Base-by-base conservation (phyloP, 2,113 vertebrate genomes). In the Hemicordylus capensis region DNA sequence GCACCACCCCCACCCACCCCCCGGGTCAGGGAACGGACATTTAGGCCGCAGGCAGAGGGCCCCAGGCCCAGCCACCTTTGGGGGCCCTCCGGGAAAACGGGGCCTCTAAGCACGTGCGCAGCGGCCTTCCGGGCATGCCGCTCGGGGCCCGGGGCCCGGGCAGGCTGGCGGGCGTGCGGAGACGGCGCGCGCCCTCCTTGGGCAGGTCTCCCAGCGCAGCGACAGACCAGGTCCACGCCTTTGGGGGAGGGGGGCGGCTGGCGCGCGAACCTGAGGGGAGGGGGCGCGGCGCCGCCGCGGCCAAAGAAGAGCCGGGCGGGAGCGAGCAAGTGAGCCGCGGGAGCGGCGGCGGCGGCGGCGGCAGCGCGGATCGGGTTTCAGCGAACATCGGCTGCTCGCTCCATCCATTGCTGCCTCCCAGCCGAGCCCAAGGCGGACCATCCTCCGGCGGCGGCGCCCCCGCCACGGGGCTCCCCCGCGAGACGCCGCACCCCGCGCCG, bases 291-390 rank as follows among this genome's bases (percentile, higher is more conserved):
- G 51, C 78, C 20, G 51, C 78, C 48, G 58, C 1, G 4, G 70
- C 73, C 48, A 39, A 61, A 73, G 72, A 74, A 61, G 81, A 56
- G 72, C 81, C 9, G 2, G 80, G 51, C 58, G 28, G 54, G 76
- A n/a, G 37, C 1, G 6, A 77, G 7, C 76, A 19, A 20, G 34
- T 56, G 61, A 61, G 22, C 63, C 61, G 31, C n/a, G n/a, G n/a
- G n/a, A n/a, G n/a, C n/a, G n/a, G n/a, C n/a, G n/a, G n/a, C n/a
- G n/a, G n/a, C n/a, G n/a, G n/a, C n/a, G n/a, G n/a, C n/a, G 66
- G 51, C 80, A n/a, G 39, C 37, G 19, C 12, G 72, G 82, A 15
- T 84, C 82, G 59, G 73, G 73, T 84, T 84, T 84, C 82, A 84
- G 59, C 73, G 42, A 31, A 72, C n/a, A 28, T 37, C 15, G 22